Evolutionary conservation across 2,113 vertebrate genomes (phyloP).

Genomic region (Redunca redunca): DNA sequence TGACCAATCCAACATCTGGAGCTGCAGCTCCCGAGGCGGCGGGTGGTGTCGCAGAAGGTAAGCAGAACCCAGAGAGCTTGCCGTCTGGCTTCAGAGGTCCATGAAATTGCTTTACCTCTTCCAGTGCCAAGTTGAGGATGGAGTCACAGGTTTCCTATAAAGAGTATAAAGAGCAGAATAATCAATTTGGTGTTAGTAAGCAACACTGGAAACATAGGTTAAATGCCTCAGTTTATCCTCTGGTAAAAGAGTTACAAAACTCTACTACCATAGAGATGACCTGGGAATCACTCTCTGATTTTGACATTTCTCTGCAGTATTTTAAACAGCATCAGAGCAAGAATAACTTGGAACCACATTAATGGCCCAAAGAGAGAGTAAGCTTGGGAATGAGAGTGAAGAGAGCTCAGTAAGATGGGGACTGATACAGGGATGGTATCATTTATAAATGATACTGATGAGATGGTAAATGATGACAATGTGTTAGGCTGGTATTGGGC

Average conservation of each 20-base stretch:
- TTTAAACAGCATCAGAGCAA: neutral
- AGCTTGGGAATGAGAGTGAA: neutral
- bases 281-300: neutral
- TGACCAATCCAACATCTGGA: conserved; percentile 85
- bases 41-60: neutral
- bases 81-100: conserved; percentile 37
- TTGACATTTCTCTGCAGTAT: neutral
- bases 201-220: neutral
- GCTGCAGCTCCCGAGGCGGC: neutral
- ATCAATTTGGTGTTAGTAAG: neutral
- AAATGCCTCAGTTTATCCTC: neutral
- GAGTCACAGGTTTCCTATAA: conserved; percentile 88
- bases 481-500: neutral
- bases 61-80: conserved; percentile 45
- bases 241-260: neutral
- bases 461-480: neutral
- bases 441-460: neutral
- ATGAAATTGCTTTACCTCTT: conserved; percentile 83
- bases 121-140: conserved; percentile 86
- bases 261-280: neutral
- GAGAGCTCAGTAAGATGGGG: neutral
- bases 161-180: conserved; percentile 65
- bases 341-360: neutral
- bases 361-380: neutral
- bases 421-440: neutral